A percentile compares a stretch with the other conserved stretches of the same genome.
Evolutionary conservation across 2,797 vertebrate species (phyloP).

Genomic region (Hemibagrus guttatus): DNA sequence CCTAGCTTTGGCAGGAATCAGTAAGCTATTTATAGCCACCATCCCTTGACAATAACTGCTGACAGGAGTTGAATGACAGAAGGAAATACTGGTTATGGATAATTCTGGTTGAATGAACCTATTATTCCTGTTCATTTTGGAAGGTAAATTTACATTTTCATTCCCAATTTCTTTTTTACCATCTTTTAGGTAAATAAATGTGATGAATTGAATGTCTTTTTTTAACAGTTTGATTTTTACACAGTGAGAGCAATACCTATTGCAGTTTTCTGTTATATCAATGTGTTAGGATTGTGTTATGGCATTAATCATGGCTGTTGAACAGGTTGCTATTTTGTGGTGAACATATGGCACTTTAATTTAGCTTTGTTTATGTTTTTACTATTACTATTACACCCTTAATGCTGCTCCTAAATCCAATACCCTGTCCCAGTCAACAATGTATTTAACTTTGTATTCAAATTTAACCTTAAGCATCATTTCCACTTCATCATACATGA

Average conservation of each 20-base stretch:
- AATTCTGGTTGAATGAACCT: constrained; percentile 39
- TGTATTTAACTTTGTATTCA: too few species aligned
- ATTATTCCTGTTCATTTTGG: not conserved
- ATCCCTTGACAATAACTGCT: constrained; percentile 62
- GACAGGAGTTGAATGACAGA: constrained; percentile 58
- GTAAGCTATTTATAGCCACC: constrained; percentile 66
- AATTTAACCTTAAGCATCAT: too few species aligned
- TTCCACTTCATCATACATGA: not conserved
- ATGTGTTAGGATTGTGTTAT: too few species aligned
- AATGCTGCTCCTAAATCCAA: too few species aligned
- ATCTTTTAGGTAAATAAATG: not conserved
- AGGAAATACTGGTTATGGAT: constrained; percentile 53
- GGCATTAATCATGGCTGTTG: too few species aligned
- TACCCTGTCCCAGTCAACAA: too few species aligned
- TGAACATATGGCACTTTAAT: too few species aligned
- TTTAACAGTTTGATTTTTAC: not conserved
- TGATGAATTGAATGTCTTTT: not conserved
- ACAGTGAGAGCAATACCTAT: not conserved
- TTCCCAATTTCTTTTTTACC: constrained; percentile 19
- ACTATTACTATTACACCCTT: too few species aligned
- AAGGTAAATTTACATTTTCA: constrained; percentile 48
- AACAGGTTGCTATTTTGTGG: too few species aligned
- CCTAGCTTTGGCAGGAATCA: constrained; percentile 59
- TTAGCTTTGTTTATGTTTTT: too few species aligned
- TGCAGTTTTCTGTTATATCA: too few species aligned